phyloP scores from a whole-genome alignment of 2,797 vertebrate species.

The Eutrigla gurnardus region DNA sequence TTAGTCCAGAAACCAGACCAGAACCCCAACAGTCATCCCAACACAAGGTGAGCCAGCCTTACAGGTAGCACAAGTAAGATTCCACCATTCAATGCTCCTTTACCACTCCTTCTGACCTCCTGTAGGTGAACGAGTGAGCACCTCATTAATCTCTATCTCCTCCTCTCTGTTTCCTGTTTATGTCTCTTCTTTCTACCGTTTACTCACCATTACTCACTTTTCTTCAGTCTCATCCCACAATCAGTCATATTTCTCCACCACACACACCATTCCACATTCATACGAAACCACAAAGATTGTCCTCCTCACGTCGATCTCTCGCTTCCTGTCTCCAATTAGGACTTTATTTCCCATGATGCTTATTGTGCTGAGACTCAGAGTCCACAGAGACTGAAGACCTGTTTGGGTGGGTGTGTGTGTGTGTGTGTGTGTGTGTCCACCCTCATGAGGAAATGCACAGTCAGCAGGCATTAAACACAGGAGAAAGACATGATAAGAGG shows the following conservation, averaged over 20 bases:
- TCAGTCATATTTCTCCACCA: neutral
- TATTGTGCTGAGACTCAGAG: constrained; percentile 46
- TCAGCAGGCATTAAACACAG: constrained; percentile 58
- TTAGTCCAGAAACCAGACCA: too few relatives aligned
- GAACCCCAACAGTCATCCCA: neutral
- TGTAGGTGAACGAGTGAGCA: constrained; percentile 23
- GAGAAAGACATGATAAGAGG: constrained; percentile 23
- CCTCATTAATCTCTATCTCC: constrained; percentile 9
- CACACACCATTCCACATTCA: neutral
- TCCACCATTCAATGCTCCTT: neutral
- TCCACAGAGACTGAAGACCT: constrained; percentile 51
- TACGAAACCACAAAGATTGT: too few relatives aligned
- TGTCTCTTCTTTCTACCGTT: neutral
- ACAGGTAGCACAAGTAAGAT: neutral
- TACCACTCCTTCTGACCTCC: constrained; percentile 8
- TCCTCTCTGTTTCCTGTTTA: neutral
- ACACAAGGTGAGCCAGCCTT: neutral
- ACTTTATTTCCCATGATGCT: constrained; percentile 62
- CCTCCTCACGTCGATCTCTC: constrained; percentile 2
- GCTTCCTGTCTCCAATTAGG: constrained; percentile 58
- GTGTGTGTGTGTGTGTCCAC: constrained; percentile 24
- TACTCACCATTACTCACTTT: neutral
- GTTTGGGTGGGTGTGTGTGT: constrained; percentile 15
- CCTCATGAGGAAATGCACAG: constrained; percentile 42
- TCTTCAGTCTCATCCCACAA: neutral